These are phyloP conservation scores for Agrotis exclamationis DNA, from an alignment of 2,888 invertebrate genomes.

Conservation along the genomic window DNA sequence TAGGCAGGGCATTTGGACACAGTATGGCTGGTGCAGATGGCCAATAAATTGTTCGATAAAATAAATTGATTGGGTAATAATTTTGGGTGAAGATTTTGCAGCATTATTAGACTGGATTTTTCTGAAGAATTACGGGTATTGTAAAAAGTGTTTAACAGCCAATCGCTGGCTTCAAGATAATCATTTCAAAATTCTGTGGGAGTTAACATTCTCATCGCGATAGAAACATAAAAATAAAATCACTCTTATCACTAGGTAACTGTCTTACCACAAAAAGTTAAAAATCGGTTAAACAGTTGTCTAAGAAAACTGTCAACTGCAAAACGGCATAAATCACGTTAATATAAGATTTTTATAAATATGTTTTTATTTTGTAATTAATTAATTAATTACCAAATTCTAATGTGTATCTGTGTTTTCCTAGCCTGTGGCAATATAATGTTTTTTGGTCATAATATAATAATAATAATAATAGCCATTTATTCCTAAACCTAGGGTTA, in stretches of 20 bases:
- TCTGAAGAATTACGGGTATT: background rate
- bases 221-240: background rate
- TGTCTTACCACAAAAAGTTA: no score
- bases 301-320: no score
- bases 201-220: no score
- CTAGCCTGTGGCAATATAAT: background rate
- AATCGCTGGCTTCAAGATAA: background rate
- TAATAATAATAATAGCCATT: no score
- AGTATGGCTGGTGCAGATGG: slow-evolving; percentile 46
- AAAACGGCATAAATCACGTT: no score
- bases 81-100: background rate
- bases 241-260: no score
- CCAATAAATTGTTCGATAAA: slow-evolving; percentile 42
- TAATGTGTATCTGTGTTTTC: background rate
- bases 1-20: slow-evolving; percentile 58
- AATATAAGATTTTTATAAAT: no score
- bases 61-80: slow-evolving; percentile 18
- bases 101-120: no score
- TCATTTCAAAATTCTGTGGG: no score
- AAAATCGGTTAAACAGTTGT: no score
- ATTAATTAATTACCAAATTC: background rate
- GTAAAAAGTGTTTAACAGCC: background rate
- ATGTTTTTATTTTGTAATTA: no score
- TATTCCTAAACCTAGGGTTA: no score
- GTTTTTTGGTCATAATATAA: slow-evolving; percentile 48